Evolutionary conservation across 2,797 vertebrate species (phyloP), one percentile per base, ranked within the genome.

Genomic region (Sciaenops ocellatus): DNA sequence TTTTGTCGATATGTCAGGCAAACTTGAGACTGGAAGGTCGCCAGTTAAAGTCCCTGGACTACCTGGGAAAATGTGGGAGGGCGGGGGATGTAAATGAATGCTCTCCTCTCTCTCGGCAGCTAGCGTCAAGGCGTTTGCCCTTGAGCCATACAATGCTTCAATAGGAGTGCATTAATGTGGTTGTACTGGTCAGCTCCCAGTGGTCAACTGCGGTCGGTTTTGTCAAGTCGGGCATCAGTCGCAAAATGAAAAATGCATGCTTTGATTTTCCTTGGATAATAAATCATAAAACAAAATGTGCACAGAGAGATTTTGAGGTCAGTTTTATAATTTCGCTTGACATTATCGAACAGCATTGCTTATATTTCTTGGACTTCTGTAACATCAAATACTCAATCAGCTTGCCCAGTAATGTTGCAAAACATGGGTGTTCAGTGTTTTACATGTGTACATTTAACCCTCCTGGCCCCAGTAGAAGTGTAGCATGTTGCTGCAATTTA

Each of bases 11-110:
- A 57, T 74, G 69, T 71, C 67, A 54, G 52, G 38, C 22, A 7
- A 48, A 61, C 51, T 18, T 24, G 56, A 46, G 59, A 70, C 26
- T 84, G 76, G 72, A 86, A 55, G 44, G 69, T 80, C 3, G 70
- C 69, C 76, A 83, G 52, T 79, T 79, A 41, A 76, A 85, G 70
- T 84, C 80, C 50, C 70, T 50, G 12, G 60, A 30, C 72, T 34
- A 24, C 17, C 4, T 28, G 18, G 34, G 47, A 54, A 75, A 56
- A 78, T 65, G 42, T 72, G 12, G 24, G 50, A 48, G 30, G 3
- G n/a, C n/a, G 34, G n/a, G 24, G 38, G 72, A 63, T 69, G 76
- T 22, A 74, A 76, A 89, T 80, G n/a, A 66, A 10, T n/a, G 50
- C 17, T 54, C 5, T 72, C 3, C 2, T 2, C 56, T 73, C 62